Conservation (phyloP, 1,140 invertebrate species). For the Solenopsis fugax region DNA sequence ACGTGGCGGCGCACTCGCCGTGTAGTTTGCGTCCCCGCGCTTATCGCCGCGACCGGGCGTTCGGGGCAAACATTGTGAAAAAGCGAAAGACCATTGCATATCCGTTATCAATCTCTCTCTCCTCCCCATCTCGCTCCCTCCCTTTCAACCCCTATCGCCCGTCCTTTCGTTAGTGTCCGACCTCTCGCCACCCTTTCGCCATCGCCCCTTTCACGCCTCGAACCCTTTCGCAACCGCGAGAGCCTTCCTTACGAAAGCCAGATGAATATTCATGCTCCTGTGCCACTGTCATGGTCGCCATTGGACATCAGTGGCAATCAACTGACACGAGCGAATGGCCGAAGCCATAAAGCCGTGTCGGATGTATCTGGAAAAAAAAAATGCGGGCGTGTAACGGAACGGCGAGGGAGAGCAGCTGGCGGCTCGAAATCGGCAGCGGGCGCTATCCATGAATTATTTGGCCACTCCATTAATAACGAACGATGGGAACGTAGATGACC, state of each 20-base stretch:
- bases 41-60: slow-evolving; percentile 83
- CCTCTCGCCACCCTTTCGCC: not conserved
- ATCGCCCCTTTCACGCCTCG: slow-evolving; percentile 39
- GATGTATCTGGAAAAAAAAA: slow-evolving; percentile 56
- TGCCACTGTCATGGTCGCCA: slow-evolving; percentile 82
- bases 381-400: slow-evolving; percentile 65
- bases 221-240: slow-evolving; percentile 65
- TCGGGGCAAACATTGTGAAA: slow-evolving; percentile 84
- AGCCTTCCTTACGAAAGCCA: slow-evolving; percentile 83
- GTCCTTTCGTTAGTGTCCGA: slow-evolving; percentile 64
- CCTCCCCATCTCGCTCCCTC: slow-evolving; percentile 46
- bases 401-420: slow-evolving; percentile 79
- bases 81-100: slow-evolving; percentile 84
- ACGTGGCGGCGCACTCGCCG: slow-evolving; percentile 79
- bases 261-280: slow-evolving; percentile 86
- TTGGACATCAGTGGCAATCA: slow-evolving; percentile 86
- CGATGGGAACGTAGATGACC: slow-evolving; percentile 51
- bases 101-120: slow-evolving; percentile 84
- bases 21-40: slow-evolving; percentile 77
- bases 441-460: slow-evolving; percentile 62
- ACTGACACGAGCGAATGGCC: slow-evolving; percentile 74
- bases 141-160: slow-evolving; percentile 65
- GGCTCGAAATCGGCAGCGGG: slow-evolving; percentile 50
- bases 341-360: slow-evolving; percentile 60
- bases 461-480: slow-evolving; percentile 61